Percentiles rank a stretch among this genome's conserved stretches.
These are phyloP conservation scores for Eubucco bourcierii DNA, from an alignment of 2,113 vertebrate species.

Conservation along the genomic window DNA sequence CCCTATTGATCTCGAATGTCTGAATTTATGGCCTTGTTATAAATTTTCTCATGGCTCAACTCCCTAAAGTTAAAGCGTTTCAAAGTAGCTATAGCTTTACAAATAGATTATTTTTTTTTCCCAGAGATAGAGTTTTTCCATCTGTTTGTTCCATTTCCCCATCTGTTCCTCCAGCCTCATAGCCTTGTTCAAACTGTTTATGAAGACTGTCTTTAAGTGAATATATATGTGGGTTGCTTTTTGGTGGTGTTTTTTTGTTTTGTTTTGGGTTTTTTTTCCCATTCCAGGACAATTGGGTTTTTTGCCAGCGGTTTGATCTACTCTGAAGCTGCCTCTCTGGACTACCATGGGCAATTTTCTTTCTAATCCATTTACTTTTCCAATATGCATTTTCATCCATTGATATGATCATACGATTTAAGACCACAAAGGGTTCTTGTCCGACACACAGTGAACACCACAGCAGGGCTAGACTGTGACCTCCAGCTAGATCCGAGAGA, in stretches of 20 bases:
- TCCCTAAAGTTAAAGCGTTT: slow-evolving; percentile 24
- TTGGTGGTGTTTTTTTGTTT: too few relatives aligned
- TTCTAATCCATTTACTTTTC: neutral
- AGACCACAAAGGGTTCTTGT: neutral
- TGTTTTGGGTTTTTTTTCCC: neutral
- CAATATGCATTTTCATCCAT: neutral
- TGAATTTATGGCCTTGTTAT: slow-evolving; percentile 7
- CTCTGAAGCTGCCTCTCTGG: neutral
- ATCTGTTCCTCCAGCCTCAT: slow-evolving; percentile 69
- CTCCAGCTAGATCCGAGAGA: neutral
- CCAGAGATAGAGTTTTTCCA: slow-evolving; percentile 68
- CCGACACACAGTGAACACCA: neutral
- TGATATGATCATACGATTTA: rapidly evolving
- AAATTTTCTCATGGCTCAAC: slow-evolving; percentile 8
- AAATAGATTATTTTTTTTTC: slow-evolving; percentile 46
- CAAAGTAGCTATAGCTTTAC: slow-evolving; percentile 51
- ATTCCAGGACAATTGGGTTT: slow-evolving; percentile 2
- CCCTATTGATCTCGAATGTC: neutral
- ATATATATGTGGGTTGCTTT: neutral
- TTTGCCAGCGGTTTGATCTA: neutral
- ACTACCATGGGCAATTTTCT: neutral
- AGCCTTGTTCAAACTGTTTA: slow-evolving; percentile 68
- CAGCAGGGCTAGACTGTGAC: neutral
- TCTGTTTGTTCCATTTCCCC: slow-evolving; percentile 72
- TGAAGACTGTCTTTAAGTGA: slow-evolving; percentile 38